Base-by-base conservation (phyloP, 1,140 invertebrate genomes). In the Batillaria attramentaria region DNA sequence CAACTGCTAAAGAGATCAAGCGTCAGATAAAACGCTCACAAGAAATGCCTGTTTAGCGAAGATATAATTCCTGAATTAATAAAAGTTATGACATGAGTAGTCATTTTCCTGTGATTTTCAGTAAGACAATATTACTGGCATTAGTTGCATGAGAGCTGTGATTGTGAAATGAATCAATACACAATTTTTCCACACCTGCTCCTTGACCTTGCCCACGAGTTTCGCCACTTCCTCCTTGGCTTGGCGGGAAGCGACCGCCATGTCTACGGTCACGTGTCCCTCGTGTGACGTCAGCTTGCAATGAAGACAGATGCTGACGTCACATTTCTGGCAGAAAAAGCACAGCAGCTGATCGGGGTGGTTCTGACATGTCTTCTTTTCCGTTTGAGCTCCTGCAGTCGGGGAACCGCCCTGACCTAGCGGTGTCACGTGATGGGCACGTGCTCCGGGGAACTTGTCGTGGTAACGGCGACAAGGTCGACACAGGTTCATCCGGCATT, bases 121-220 rank as follows among this genome's bases (percentile, higher is more conserved):
- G n/a, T n/a, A n/a, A n/a, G n/a, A n/a, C n/a, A n/a, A n/a, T n/a
- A n/a, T n/a, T n/a, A n/a, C n/a, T n/a, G n/a, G n/a, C n/a, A n/a
- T n/a, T n/a, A n/a, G n/a, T n/a, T n/a, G n/a, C n/a, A n/a, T n/a
- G n/a, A n/a, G n/a, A n/a, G n/a, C n/a, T n/a, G n/a, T n/a, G n/a
- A n/a, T n/a, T n/a, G n/a, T n/a, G n/a, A n/a, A n/a, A n/a, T n/a
- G n/a, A n/a, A n/a, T n/a, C n/a, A n/a, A n/a, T n/a, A n/a, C n/a
- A n/a, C n/a, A n/a, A n/a, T n/a, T n/a, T n/a, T n/a, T n/a, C n/a
- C 72, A 57, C 72, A 74, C 72, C 72, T 57, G 72, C 33, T 74
- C 31, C 46, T 74, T 43, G 28, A 33, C 72, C 16, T 28, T 6
- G 8, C 37, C 43, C 4, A 74, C 35, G 6, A 74, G 50, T 57